These are phyloP conservation scores for Isotomurus palustris DNA, from an alignment of 2,888 invertebrate genomes.

Conservation along the genomic window DNA sequence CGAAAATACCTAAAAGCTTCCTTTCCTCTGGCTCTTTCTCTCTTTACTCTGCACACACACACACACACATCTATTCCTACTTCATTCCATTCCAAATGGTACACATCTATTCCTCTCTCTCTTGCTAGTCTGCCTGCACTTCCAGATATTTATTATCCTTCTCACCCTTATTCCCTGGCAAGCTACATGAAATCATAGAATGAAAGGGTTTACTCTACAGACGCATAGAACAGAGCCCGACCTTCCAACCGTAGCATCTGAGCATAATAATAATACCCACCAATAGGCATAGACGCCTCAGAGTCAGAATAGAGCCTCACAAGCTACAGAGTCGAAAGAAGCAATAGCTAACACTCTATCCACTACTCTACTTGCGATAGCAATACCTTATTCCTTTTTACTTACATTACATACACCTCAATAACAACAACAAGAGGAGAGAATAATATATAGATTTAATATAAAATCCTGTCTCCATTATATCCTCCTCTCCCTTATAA, in stretches of 20 bases:
- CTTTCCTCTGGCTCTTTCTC: neutral
- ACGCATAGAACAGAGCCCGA: constrained; percentile 2
- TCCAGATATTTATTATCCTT: no score
- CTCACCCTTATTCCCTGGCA: no score
- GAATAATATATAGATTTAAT: constrained; percentile 3
- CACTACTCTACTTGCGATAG: no score
- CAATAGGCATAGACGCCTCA: constrained; percentile 1
- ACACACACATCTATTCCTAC: no score
- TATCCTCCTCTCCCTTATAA: neutral
- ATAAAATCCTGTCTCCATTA: constrained; percentile 1
- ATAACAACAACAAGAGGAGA: constrained; percentile 2
- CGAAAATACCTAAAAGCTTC: constrained; percentile 4
- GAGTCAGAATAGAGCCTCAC: neutral
- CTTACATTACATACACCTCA: constrained; percentile 1
- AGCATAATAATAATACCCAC: constrained; percentile 1
- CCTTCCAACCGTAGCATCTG: neutral
- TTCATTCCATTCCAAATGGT: no score
- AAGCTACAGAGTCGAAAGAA: neutral
- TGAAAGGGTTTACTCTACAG: constrained; percentile 1
- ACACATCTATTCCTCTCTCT: no score
- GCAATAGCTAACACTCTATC: neutral
- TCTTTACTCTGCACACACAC: no score
- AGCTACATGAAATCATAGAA: constrained; percentile 1
- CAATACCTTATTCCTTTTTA: constrained; percentile 3
- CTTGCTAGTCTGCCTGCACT: no score